These are phyloP conservation scores for Sesia bembeciformis DNA, from an alignment of 2,888 invertebrate species.

Conservation along the genomic window DNA sequence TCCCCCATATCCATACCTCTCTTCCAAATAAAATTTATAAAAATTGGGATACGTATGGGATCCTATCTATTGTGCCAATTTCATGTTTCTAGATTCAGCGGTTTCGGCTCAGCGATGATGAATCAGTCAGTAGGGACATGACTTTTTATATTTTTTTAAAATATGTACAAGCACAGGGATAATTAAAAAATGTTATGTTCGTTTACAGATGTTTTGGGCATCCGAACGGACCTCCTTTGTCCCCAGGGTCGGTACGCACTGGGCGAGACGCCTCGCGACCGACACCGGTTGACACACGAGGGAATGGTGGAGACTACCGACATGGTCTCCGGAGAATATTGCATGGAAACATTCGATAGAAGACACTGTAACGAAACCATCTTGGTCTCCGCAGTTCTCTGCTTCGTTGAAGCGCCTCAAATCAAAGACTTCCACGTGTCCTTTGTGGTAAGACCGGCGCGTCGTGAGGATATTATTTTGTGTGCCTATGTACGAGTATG, in stretches of 20 bases:
- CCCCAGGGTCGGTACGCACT: constrained; percentile 33
- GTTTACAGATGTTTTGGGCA: constrained; percentile 43
- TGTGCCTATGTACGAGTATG: no score
- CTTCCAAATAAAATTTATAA: no score
- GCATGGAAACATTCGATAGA: constrained; percentile 55
- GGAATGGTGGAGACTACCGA: constrained; percentile 23
- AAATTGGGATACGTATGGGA: no score
- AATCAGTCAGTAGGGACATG: no score
- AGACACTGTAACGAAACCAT: constrained; percentile 15
- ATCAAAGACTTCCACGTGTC: constrained; percentile 44
- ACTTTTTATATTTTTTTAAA: no score
- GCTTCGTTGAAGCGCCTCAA: constrained; percentile 31
- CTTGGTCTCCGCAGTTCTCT: constrained; percentile 37
- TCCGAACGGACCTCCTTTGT: constrained; percentile 37
- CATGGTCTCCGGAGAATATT: constrained; percentile 36
- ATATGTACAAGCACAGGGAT: no score
- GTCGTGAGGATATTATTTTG: no score
- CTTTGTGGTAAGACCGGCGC: constrained; percentile 43
- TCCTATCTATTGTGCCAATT: no score
- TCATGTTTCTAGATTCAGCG: no score
- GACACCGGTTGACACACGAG: constrained; percentile 31
- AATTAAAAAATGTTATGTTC: neutral
- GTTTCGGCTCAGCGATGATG: no score
- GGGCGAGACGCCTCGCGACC: constrained; percentile 29
- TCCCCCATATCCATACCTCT: no score